Evolutionary conservation across 1,140 invertebrate species (phyloP).

Genomic region (Pseudomyrmex concolor): DNA sequence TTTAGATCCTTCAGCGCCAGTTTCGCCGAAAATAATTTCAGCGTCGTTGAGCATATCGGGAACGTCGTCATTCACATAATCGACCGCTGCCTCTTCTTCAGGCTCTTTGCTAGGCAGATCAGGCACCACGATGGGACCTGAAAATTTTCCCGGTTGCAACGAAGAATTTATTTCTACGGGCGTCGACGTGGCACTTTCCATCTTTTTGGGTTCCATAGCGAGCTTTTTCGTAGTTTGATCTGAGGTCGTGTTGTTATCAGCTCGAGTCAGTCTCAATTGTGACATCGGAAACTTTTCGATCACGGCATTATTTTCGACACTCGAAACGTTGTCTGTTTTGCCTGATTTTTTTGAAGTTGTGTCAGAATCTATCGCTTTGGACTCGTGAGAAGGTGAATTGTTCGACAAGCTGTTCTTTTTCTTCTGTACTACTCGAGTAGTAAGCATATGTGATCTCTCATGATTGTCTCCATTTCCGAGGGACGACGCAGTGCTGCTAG

Average conservation of each 20-base stretch:
- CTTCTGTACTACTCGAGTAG: background rate
- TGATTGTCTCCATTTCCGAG: background rate
- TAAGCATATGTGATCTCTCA: background rate
- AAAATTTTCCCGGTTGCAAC: slow-evolving; percentile 66
- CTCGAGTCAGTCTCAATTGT: background rate
- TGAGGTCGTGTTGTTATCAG: background rate
- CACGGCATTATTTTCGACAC: slow-evolving; percentile 13
- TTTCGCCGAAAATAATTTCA: background rate
- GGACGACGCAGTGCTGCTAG: background rate
- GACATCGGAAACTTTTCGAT: background rate
- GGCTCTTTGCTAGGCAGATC: slow-evolving; percentile 65
- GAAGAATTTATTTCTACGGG: slow-evolving; percentile 29
- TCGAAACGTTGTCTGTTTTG: background rate
- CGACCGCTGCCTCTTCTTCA: background rate
- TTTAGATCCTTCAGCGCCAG: slow-evolving; percentile 17
- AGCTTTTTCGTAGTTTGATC: background rate
- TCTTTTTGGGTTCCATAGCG: background rate
- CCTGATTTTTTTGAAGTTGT: background rate
- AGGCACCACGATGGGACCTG: slow-evolving; percentile 81
- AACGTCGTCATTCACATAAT: background rate
- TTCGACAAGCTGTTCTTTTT: background rate
- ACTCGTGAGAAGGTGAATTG: background rate
- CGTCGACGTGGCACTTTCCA: background rate
- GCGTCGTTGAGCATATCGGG: background rate
- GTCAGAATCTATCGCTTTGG: background rate